Evolutionary conservation across 2,797 vertebrate species (phyloP).

Genomic region (Microctenopoma lineatum): DNA sequence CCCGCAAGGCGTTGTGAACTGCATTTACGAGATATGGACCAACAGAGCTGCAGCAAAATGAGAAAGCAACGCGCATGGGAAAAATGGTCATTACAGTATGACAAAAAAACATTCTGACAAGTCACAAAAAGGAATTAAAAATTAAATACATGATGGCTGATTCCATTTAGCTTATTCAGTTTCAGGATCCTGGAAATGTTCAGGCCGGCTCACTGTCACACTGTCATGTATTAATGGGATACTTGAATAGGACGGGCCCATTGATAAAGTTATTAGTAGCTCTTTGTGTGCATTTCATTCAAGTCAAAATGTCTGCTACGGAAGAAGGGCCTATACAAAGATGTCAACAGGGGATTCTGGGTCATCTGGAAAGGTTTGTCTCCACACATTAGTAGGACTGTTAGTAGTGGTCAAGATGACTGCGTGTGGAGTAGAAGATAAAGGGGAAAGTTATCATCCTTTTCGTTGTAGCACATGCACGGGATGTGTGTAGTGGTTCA

Average conservation of each 20-base stretch:
- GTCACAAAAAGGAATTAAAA: constrained; percentile 1
- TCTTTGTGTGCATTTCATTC: constrained; percentile 4
- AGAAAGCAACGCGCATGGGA: constrained; percentile 4
- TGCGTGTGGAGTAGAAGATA: too few species aligned
- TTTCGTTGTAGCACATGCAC: too few species aligned
- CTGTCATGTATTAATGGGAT: constrained; percentile 1
- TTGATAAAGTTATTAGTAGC: constrained; percentile 2
- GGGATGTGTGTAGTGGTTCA: too few species aligned
- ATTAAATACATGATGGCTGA: not conserved
- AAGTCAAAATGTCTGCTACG: constrained; percentile 16
- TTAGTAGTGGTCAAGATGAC: too few species aligned
- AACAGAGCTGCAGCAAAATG: constrained; percentile 1
- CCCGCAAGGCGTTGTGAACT: not conserved
- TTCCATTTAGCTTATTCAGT: constrained; percentile 4
- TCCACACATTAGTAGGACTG: too few species aligned
- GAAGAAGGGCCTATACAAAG: constrained; percentile 9
- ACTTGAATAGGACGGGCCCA: not conserved
- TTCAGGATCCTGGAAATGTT: not conserved
- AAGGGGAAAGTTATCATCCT: too few species aligned
- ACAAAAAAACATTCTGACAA: not conserved
- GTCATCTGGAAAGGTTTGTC: too few species aligned
- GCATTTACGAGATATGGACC: constrained; percentile 1
- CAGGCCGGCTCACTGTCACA: not conserved
- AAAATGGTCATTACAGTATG: not conserved
- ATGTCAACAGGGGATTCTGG: constrained; percentile 10